Base-by-base conservation (phyloP, 2,888 invertebrate species). In the Amphimallon solstitiale region DNA sequence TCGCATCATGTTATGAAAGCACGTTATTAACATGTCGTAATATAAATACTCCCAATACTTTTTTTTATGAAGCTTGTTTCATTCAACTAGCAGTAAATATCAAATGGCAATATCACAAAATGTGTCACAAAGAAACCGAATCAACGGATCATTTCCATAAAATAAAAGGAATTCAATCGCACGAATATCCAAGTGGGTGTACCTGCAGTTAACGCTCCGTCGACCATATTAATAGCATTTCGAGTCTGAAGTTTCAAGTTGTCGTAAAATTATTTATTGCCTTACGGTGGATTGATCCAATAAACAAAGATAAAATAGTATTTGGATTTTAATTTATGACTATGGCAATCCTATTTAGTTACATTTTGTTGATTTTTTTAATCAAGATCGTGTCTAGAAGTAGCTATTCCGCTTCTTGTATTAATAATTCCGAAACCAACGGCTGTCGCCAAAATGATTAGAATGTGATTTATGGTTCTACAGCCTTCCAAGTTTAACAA, bases 121-220 rank as follows among this genome's bases (percentile, higher is more conserved):
- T 40, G 23, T 64, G 54, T 64, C 46, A 56, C 63, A 64, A 64
- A 64, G 46, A 56, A 54, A 64, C 63, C 54, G 63, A 52, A 54
- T 46, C 34, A 37, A 64, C 56, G 63, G 63, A 64, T 64, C 63
- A 64, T 64, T 64, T 64, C 63, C 63, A 54, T 46, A 64, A 64
- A 64, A 64, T 56, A 64, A 64, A 64, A 64, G 63, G 45, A 54
- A 56, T 40, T 35, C 52, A 29, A 63, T 54, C 56, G 54, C 23
- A 5, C 19, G 45, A 43, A 43, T 54, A 34, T 64, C n/a, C 23
- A 35, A 19, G 63, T 64, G 56, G 56, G 63, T 35, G 63, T 64
- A 64, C 56, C 56, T 56, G 35, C 35, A 45, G 45, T 54, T 56
- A 21, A 54, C 56, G 63, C 63, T 64, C 38, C 38, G 56, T 34